Base-by-base conservation (phyloP, 2,888 invertebrate species). In the Iselma pallidipennis region DNA sequence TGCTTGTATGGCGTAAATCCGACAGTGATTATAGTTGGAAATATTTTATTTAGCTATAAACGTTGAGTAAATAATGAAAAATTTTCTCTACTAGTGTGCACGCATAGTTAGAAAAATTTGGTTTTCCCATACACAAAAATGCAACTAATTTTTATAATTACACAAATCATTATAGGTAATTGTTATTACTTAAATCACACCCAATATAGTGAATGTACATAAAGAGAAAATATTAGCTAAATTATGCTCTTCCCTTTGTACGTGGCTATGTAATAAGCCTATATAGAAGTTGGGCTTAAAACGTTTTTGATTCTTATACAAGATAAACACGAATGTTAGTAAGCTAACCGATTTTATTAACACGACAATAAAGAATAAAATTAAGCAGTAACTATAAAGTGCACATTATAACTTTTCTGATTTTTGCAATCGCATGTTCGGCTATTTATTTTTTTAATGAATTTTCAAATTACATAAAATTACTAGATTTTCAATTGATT, bases 311-410 rank as follows among this genome's bases (percentile, higher is more conserved):
- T 71, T 68, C 37, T 61, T 58, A 55, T 61, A 29, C 59, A 51
- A 60, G 73, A 71, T 73, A 74, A 69, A 62, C 71, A 71, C 71
- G 73, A 73, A 73, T 66, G 63, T 58, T 55, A 4, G 50, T 54
- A 54, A 55, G 55, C 55, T 45, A 57, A 58, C 67, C 66, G 63
- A 66, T 65, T 69, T 71, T 64, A 59, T 59, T 53, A 61, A 67
- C 71, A 70, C 68, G 68, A 64, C 66, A 67, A 54, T 61, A 55
- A 66, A 57, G 61, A 68, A 66, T 61, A 55, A 61, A 61, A 61
- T 61, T 61, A 61, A 61, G 61, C 57, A 61, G 57, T 61, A 52
- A 61, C 50, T 50, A 50, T 50, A 50, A 50, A 50, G 50, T 10
- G 50, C 57, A 56, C 55, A 51, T 60, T 50, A 50, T 33, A 60